Conservation (phyloP, 23 tunicate genomes). For the Styela plicata region DNA sequence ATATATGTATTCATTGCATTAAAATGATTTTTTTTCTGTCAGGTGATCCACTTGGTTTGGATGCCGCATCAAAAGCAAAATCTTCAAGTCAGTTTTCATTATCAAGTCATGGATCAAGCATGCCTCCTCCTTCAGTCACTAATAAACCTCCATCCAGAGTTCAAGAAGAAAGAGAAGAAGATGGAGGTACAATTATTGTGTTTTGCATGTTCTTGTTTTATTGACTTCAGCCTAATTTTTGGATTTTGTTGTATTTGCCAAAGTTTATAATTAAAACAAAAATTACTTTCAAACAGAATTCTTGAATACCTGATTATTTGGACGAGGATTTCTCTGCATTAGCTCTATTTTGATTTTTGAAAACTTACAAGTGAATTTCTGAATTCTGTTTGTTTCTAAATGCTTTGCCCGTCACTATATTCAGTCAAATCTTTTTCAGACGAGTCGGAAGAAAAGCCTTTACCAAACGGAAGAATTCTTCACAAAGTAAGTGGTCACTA, state of each 20-base stretch:
- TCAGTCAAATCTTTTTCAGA: conserved; percentile 5
- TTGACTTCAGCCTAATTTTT: too few species aligned
- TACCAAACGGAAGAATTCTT: conserved; percentile 14
- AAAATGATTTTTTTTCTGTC: too few species aligned
- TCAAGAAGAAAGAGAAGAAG: conserved; percentile 27
- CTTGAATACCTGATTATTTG: too few species aligned
- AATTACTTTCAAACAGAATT: too few species aligned
- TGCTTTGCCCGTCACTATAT: too few species aligned
- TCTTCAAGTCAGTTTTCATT: conserved; percentile 26
- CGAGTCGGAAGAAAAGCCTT: neutral
- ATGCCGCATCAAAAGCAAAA: conserved; percentile 10
- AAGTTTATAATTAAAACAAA: neutral
- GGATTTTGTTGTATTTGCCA: neutral
- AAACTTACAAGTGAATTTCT: too few species aligned
- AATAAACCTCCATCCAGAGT: conserved; percentile 36
- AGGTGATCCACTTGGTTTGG: conserved; percentile 9
- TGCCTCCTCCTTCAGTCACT: neutral
- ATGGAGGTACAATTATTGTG: neutral
- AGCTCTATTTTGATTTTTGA: too few species aligned
- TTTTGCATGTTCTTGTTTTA: too few species aligned
- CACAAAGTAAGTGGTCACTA: neutral
- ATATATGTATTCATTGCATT: too few species aligned
- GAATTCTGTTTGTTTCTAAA: too few species aligned
- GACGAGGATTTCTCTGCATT: too few species aligned
- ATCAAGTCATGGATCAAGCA: conserved; percentile 1